Conservation (phyloP, 2,113 vertebrate species). For the Cyprinodon brontotheroides region DNA sequence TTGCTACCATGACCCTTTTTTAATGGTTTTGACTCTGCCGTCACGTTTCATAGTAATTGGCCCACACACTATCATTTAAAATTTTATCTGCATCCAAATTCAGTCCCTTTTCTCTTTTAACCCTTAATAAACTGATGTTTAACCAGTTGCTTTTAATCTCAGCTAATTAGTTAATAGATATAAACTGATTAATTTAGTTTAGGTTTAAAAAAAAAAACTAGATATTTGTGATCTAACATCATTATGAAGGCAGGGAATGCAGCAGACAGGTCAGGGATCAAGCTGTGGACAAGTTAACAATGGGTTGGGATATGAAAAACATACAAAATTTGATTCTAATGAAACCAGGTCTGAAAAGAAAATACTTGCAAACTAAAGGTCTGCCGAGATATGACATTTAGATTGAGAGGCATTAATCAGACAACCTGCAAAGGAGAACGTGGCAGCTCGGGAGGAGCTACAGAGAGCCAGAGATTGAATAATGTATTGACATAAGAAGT, state of each 20-base stretch:
- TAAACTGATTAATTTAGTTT: background rate
- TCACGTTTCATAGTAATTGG: background rate
- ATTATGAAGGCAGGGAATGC: background rate
- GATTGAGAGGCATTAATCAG: too few species aligned
- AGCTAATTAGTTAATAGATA: background rate
- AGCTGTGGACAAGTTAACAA: background rate
- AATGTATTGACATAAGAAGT: background rate
- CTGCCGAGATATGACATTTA: too few species aligned
- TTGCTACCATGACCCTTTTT: too few species aligned
- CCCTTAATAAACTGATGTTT: background rate
- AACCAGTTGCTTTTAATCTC: background rate
- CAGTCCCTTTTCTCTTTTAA: background rate
- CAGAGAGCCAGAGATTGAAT: background rate
- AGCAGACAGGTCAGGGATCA: background rate
- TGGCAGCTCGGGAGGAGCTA: background rate
- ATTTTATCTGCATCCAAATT: background rate
- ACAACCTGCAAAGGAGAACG: background rate
- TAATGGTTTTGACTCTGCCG: too few species aligned
- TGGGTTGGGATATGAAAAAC: background rate
- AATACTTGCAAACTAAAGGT: background rate
- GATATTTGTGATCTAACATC: background rate
- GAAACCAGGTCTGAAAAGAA: background rate
- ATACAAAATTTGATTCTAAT: background rate
- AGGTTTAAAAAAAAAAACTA: background rate
- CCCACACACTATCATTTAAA: background rate